Evolutionary conservation across 2,797 vertebrate genomes (phyloP).

Genomic region (Hippopotamyrus pictus): DNA sequence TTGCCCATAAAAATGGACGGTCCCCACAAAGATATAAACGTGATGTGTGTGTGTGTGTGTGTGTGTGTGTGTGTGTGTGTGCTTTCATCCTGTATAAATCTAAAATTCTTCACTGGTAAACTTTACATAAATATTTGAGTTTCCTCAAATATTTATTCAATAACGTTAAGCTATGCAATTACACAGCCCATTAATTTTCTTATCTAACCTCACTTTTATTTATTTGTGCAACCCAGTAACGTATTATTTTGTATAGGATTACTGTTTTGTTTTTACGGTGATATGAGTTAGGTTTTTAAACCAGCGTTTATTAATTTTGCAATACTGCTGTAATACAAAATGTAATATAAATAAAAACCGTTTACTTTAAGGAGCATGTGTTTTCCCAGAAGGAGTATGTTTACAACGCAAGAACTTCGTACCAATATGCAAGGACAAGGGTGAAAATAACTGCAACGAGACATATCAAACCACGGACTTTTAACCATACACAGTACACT

Average conservation of each 20-base stretch:
- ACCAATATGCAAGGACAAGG: not conserved
- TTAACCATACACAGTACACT: not conserved
- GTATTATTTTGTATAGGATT: not conserved
- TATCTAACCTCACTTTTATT: not conserved
- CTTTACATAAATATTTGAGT: not conserved
- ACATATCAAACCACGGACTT: not conserved
- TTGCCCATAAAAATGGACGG: not conserved
- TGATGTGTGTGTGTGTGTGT: not conserved
- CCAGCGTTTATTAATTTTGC: not conserved
- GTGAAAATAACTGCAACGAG: not conserved
- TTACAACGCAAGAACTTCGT: not conserved
- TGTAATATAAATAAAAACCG: not conserved
- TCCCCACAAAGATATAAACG: not conserved
- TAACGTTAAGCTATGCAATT: not conserved
- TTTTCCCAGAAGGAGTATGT: not conserved
- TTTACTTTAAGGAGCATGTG: not conserved
- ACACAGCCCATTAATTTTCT: not conserved
- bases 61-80: not conserved
- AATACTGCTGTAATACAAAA: not conserved
- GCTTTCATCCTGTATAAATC: not conserved
- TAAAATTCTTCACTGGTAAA: not conserved
- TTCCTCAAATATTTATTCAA: not conserved
- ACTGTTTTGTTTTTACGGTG: not conserved
- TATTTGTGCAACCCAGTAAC: not conserved
- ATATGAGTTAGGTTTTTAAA: not conserved